These are phyloP conservation scores for Natator depressus DNA, from an alignment of 2,113 vertebrate genomes.

Conservation along the genomic window DNA sequence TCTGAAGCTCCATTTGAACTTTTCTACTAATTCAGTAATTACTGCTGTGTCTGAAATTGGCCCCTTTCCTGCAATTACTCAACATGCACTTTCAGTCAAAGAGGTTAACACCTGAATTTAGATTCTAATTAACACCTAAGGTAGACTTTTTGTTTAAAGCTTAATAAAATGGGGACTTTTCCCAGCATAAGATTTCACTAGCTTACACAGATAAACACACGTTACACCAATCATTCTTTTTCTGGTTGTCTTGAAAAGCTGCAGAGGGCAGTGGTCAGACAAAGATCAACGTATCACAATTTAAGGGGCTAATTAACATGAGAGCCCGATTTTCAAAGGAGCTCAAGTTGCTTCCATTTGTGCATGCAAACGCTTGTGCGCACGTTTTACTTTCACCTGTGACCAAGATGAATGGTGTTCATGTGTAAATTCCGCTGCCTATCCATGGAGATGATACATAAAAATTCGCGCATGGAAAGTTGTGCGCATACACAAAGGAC, in stretches of 20 bases:
- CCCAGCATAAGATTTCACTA: constrained; percentile 80
- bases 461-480: accelerated
- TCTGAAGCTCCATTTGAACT: constrained; percentile 93
- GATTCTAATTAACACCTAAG: constrained; percentile 87
- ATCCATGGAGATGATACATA: not conserved
- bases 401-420: accelerated
- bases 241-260: constrained; percentile 48
- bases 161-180: constrained; percentile 77
- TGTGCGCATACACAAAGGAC: not conserved
- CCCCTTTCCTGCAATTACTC: constrained; percentile 86
- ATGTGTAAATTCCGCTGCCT: not conserved
- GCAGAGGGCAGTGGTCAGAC: constrained; percentile 21
- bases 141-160: constrained; percentile 83
- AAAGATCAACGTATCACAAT: not conserved
- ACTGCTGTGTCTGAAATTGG: constrained; percentile 88
- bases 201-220: constrained; percentile 33
- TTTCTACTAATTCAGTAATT: constrained; percentile 99
- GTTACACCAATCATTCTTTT: constrained; percentile 24
- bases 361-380: not conserved
- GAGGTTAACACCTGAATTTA: constrained; percentile 88
- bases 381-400: not conserved
- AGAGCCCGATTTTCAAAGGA: accelerated
- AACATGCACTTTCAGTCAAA: constrained; percentile 81
- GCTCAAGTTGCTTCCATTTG: not conserved
- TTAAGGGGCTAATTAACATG: constrained; percentile 8